Conservation (phyloP, 2,113 vertebrate species). For the Salvelinus namaycush region DNA sequence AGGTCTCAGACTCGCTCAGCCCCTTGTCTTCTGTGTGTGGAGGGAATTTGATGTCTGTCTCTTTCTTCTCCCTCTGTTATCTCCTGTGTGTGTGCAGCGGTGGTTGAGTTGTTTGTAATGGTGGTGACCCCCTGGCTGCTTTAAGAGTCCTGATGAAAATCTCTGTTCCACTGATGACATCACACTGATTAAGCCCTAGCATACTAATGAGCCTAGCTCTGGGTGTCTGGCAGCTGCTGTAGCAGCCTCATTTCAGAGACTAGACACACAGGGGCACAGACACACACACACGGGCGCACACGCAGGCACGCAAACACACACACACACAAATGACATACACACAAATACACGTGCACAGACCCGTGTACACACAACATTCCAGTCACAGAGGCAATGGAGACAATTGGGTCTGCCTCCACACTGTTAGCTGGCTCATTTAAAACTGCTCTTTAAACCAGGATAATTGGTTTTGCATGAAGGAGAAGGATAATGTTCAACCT, state of each 20-base stretch:
- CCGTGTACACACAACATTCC: neutral
- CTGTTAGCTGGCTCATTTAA: conserved; percentile 36
- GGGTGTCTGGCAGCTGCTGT: conserved; percentile 73
- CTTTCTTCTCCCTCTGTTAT: too few species aligned
- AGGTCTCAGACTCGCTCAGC: too few species aligned
- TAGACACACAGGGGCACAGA: conserved; percentile 21
- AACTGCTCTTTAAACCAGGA: conserved; percentile 34
- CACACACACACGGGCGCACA: neutral
- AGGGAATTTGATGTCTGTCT: too few species aligned
- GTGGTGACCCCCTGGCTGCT: conserved; percentile 18
- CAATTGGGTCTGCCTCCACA: neutral
- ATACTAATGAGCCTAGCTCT: conserved; percentile 72
- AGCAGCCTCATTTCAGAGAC: conserved; percentile 61
- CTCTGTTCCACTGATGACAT: conserved; percentile 61
- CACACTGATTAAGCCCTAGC: conserved; percentile 76
- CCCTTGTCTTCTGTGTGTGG: too few species aligned
- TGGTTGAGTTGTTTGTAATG: too few species aligned
- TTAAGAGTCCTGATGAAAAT: conserved; percentile 49
- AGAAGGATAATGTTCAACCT: conserved; percentile 25
- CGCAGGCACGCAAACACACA: neutral
- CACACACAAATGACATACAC: conserved; percentile 5
- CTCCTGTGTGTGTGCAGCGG: neutral
- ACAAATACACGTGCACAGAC: conserved; percentile 7
- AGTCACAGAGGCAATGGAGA: neutral
- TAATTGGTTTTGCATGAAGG: conserved; percentile 41